Conservation (phyloP, 2,797 vertebrate genomes). For the Apodemus agrarius region DNA sequence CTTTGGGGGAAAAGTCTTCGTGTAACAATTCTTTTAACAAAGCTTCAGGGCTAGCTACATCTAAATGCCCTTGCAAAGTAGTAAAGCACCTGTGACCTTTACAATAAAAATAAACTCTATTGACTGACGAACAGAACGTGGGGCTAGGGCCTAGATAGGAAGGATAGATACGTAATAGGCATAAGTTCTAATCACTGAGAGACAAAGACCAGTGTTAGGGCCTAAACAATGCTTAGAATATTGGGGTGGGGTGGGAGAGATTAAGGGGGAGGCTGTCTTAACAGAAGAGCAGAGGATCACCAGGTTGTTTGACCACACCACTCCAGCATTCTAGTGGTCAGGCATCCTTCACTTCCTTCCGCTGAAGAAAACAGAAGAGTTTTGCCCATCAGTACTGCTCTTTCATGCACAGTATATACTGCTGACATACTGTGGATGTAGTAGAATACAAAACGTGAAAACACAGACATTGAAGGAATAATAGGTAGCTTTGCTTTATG, state of each 20-base stretch:
- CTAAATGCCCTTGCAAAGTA: neutral
- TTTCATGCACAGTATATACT: too few species aligned
- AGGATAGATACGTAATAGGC: neutral
- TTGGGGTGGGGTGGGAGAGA: neutral
- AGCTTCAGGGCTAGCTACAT: neutral
- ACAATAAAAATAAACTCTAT: neutral
- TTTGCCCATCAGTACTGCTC: constrained; percentile 72
- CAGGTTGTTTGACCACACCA: neutral
- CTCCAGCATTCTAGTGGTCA: neutral
- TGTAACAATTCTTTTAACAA: neutral
- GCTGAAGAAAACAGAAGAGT: constrained; percentile 12
- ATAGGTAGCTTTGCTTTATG: constrained; percentile 87
- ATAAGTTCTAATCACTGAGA: neutral
- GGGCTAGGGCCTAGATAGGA: neutral
- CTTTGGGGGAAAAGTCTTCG: too few species aligned
- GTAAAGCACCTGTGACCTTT: constrained; percentile 11
- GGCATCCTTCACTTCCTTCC: neutral
- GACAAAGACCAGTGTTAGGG: neutral
- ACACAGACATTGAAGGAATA: constrained; percentile 83
- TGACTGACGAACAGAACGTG: constrained; percentile 34
- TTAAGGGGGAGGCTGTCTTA: neutral
- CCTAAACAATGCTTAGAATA: neutral
- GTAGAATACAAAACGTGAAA: constrained; percentile 80
- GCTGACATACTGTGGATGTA: constrained; percentile 76
- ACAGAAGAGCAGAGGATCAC: neutral